A percentile compares a stretch with the other conserved stretches of the same genome.
These are phyloP conservation scores for Bos indicus DNA, from an alignment of 2,113 vertebrate species.

Conservation along the genomic window DNA sequence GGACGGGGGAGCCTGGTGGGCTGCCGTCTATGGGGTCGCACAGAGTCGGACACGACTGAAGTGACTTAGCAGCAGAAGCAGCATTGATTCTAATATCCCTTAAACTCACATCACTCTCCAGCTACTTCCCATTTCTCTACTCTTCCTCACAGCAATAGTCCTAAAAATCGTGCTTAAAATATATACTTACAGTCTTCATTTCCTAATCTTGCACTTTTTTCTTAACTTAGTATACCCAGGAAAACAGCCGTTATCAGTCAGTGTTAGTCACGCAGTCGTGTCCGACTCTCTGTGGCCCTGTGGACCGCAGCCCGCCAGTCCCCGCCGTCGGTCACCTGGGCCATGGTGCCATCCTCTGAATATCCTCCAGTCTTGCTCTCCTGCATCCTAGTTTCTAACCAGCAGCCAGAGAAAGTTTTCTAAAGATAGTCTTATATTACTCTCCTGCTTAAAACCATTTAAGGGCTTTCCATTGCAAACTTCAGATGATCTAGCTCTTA, in stretches of 20 bases:
- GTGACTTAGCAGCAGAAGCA: neutral
- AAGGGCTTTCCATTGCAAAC: neutral
- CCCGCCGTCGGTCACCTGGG: neutral
- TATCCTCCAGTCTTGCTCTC: neutral
- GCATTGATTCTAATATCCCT: neutral
- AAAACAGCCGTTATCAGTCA: neutral
- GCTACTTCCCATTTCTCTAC: neutral
- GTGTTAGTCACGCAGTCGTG: accelerated
- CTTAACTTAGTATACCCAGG: neutral
- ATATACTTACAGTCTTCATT: neutral
- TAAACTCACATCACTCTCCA: neutral
- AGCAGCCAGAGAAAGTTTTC: neutral
- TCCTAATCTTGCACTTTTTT: neutral
- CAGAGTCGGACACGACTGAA: too few species aligned
- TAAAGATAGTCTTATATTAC: neutral
- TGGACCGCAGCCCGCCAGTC: neutral
- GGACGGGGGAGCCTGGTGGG: too few species aligned
- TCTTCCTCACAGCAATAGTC: neutral
- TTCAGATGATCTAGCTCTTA: neutral
- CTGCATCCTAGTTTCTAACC: neutral
- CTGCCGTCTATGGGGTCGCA: accelerated
- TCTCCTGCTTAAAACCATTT: neutral
- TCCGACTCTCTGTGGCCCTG: neutral
- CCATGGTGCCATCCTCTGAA: neutral
- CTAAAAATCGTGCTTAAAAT: neutral